Evolutionary conservation across 2,113 vertebrate genomes (phyloP).

Genomic region (Cyphomyrus plagiostoma): DNA sequence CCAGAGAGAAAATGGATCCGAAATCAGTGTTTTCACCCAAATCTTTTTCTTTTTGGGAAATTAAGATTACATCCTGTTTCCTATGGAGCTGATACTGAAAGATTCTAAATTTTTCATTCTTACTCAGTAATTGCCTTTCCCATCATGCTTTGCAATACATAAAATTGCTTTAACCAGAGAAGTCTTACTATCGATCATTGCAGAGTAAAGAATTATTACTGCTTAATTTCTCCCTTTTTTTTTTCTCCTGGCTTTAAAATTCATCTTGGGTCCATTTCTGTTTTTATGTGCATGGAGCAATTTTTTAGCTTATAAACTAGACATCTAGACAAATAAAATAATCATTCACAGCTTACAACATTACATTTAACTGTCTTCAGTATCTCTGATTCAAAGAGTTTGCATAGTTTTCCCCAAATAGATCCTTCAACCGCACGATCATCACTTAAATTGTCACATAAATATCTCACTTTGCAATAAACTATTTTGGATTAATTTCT

Average conservation of each 20-base stretch:
- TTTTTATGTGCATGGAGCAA: background rate
- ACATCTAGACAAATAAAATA: background rate
- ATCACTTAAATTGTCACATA: background rate
- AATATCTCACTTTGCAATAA: background rate
- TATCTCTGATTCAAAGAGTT: background rate
- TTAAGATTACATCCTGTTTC: conserved; percentile 1
- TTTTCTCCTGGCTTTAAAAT: background rate
- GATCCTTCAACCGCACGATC: background rate
- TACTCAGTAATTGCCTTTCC: background rate
- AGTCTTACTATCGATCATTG: background rate
- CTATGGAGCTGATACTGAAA: background rate
- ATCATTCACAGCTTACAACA: background rate
- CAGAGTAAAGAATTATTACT: background rate
- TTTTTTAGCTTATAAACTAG: background rate
- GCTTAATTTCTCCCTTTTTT: background rate
- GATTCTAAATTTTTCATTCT: background rate
- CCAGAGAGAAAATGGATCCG: background rate
- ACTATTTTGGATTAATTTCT: background rate
- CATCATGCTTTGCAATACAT: background rate
- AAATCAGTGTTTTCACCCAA: background rate
- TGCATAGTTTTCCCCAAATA: background rate
- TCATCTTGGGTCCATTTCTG: background rate
- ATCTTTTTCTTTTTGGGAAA: background rate
- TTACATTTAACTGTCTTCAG: background rate
- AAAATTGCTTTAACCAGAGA: background rate